Evolutionary conservation across 37 sponge, comb jelly and placozoan genomes (phyloP).

Genomic region (Ianthella basta): DNA sequence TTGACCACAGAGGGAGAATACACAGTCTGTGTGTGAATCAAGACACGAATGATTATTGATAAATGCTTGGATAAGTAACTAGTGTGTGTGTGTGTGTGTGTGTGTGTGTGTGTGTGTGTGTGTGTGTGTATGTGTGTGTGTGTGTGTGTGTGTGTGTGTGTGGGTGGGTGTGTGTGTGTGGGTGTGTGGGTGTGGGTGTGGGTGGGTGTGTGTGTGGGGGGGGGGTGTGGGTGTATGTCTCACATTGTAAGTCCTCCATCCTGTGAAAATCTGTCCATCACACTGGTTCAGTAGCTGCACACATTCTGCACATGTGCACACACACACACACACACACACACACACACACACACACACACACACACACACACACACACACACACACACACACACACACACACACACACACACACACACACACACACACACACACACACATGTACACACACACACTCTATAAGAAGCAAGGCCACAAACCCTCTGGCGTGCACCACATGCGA

Average conservation of each 20-base stretch:
- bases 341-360: neutral
- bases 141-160: slow-evolving; percentile 32
- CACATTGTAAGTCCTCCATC: slow-evolving; percentile 50
- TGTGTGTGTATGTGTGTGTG: slow-evolving; percentile 28
- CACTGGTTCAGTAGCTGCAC: slow-evolving; percentile 44
- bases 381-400: neutral
- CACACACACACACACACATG: slow-evolving; percentile 16
- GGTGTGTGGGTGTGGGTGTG: slow-evolving; percentile 7
- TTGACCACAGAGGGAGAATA: too few species aligned
- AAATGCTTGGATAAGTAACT: neutral
- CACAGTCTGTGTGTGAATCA: too few species aligned
- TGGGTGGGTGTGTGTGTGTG: slow-evolving; percentile 26
- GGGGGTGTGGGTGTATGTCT: neutral
- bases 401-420: neutral
- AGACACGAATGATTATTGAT: too few species aligned
- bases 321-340: neutral
- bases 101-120: slow-evolving; percentile 30
- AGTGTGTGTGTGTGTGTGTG: slow-evolving; percentile 18
- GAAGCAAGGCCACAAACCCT: neutral
- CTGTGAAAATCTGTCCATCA: slow-evolving; percentile 61
- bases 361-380: neutral
- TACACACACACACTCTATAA: neutral
- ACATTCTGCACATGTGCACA: slow-evolving; percentile 29
- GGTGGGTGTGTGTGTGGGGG: slow-evolving; percentile 17
- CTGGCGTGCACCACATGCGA: too few species aligned